Conservation (phyloP, 2,797 vertebrate genomes). For the Melanotaenia pygmaea region DNA sequence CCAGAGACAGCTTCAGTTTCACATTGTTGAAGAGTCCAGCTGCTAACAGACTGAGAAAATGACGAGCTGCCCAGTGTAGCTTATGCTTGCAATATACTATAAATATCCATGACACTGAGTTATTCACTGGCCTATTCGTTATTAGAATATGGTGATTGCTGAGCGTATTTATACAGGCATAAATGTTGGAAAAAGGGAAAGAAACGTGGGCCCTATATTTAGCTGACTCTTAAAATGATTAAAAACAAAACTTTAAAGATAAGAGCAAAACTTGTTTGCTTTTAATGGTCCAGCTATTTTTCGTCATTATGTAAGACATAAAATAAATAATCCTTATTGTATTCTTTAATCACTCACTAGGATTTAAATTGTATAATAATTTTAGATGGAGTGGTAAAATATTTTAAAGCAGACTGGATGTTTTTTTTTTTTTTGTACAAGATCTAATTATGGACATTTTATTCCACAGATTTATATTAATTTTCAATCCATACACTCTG, state of each 20-base stretch:
- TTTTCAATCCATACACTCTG: not conserved
- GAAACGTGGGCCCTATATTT: not conserved
- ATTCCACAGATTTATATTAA: not conserved
- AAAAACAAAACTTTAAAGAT: too few species aligned
- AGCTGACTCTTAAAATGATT: not conserved
- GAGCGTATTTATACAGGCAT: not conserved
- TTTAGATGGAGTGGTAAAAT: not conserved
- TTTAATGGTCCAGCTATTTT: not conserved
- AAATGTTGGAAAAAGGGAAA: constrained; percentile 1
- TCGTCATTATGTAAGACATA: not conserved
- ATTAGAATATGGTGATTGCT: constrained; percentile 17
- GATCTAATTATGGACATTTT: not conserved
- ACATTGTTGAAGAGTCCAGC: constrained; percentile 66
- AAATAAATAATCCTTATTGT: not conserved
- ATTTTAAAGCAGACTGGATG: not conserved
- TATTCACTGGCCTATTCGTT: constrained; percentile 33
- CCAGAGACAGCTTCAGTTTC: constrained; percentile 44
- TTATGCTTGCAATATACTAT: constrained; percentile 52
- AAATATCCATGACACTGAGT: constrained; percentile 65
- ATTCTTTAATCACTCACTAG: not conserved
- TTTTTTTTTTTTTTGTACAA: not conserved
- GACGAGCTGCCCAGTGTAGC: constrained; percentile 29
- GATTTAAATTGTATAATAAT: not conserved
- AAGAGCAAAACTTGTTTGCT: too few species aligned
- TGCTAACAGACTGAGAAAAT: constrained; percentile 60